Percentiles rank a stretch among this genome's conserved stretches.
Conservation (phyloP, 2,888 invertebrate genomes). For the Lasioglossum marginatum region DNA sequence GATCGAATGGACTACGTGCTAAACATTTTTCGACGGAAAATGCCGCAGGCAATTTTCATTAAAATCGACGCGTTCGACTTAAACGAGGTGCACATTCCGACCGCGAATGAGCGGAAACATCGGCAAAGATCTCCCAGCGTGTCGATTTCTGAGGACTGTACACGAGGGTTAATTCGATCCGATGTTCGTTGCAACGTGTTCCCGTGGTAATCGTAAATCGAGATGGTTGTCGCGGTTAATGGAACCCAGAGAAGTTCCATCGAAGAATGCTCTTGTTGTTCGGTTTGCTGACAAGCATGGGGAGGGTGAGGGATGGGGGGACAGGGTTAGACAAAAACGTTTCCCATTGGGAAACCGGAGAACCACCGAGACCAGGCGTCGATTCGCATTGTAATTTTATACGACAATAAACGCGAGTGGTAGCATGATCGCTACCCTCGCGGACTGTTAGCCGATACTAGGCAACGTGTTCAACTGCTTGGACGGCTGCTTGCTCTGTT, state of each 20-base stretch:
- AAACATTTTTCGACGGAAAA: not conserved
- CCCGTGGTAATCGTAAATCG: constrained; percentile 19
- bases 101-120: not conserved
- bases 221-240: constrained; percentile 7
- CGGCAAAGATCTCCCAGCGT: not conserved
- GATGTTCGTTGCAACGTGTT: not conserved
- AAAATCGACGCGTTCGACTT: not conserved
- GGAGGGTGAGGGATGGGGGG: not conserved
- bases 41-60: not conserved
- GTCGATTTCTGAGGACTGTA: not conserved
- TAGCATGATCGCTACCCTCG: constrained; percentile 27
- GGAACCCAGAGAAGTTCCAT: constrained; percentile 9
- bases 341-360: constrained; percentile 30
- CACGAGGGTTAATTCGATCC: not conserved
- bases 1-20: not conserved
- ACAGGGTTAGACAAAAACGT: not conserved
- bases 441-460: constrained; percentile 51
- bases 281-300: not conserved
- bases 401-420: constrained; percentile 34
- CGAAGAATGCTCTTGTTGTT: constrained; percentile 9
- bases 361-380: not conserved
- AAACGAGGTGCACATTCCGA: not conserved
- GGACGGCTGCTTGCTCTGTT: not conserved
- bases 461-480: not conserved
- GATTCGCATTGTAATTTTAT: constrained; percentile 56